Conservation (phyloP, 2,888 invertebrate species). For the Leptarthrus brevirostris region DNA sequence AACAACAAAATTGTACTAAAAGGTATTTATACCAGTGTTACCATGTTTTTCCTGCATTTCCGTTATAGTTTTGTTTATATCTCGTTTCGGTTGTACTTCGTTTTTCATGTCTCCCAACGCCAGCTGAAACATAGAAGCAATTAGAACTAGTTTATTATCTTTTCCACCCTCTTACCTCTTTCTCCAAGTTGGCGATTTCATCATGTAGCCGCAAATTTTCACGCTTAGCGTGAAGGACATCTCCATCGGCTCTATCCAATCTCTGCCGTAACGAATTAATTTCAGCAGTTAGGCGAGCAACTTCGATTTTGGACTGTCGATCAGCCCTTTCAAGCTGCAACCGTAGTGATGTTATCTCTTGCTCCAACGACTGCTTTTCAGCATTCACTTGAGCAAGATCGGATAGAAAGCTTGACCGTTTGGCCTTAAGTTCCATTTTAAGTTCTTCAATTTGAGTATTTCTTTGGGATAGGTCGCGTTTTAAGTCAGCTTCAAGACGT, state of each 20-base stretch:
- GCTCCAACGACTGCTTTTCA: slow-evolving; percentile 82
- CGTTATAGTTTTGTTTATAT: slow-evolving; percentile 78
- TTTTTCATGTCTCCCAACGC: slow-evolving; percentile 73
- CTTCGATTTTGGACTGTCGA: slow-evolving; percentile 80
- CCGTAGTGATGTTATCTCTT: slow-evolving; percentile 80
- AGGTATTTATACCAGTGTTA: slow-evolving; percentile 63
- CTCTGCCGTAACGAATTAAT: slow-evolving; percentile 78
- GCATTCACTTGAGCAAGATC: slow-evolving; percentile 81
- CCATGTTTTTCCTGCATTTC: slow-evolving; percentile 88
- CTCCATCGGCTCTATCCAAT: slow-evolving; percentile 83
- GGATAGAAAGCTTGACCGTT: slow-evolving; percentile 77
- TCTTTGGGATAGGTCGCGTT: slow-evolving; percentile 81
- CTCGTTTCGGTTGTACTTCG: slow-evolving; percentile 73
- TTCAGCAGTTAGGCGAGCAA: slow-evolving; percentile 80
- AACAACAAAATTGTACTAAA: too few species aligned
- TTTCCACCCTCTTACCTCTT: slow-evolving; percentile 82
- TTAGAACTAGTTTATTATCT: too few species aligned
- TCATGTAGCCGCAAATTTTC: slow-evolving; percentile 83
- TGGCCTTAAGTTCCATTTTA: slow-evolving; percentile 82
- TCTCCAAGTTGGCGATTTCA: slow-evolving; percentile 82
- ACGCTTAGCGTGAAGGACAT: slow-evolving; percentile 81
- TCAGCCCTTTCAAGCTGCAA: slow-evolving; percentile 78
- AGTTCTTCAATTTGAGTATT: slow-evolving; percentile 81
- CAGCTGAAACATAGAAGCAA: slow-evolving; percentile 64
- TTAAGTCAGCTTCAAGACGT: slow-evolving; percentile 79